Evolutionary conservation across 2,797 vertebrate species (phyloP).

Genomic region (Lacerta agilis): DNA sequence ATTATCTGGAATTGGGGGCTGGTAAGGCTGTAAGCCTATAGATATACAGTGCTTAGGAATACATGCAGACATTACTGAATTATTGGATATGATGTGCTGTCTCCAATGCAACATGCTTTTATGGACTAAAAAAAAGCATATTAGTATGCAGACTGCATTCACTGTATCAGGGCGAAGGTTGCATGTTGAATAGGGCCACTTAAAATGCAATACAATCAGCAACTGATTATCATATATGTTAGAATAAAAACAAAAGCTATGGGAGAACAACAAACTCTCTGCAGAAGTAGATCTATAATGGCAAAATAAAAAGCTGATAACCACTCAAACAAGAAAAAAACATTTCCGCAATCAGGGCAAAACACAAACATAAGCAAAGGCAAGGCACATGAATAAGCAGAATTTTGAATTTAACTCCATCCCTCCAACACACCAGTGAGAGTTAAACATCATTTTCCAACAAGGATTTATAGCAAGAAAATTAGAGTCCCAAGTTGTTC

Average conservation of each 20-base stretch:
- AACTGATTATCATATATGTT: background rate
- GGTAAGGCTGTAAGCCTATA: background rate
- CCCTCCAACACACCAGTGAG: background rate
- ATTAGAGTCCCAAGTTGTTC: background rate
- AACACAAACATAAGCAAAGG: background rate
- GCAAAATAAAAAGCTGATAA: conserved; percentile 21
- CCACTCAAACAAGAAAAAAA: background rate
- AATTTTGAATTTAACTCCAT: background rate
- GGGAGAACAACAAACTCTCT: background rate
- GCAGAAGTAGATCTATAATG: background rate
- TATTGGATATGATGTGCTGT: background rate
- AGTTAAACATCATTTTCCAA: conserved; percentile 19
- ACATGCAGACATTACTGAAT: background rate
- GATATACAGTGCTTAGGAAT: background rate
- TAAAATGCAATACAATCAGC: background rate
- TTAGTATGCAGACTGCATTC: background rate
- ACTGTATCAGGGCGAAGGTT: background rate
- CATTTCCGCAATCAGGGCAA: background rate
- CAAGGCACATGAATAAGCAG: background rate
- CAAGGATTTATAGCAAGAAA: background rate
- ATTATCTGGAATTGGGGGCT: background rate
- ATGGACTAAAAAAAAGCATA: background rate
- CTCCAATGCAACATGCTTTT: background rate
- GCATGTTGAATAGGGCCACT: background rate
- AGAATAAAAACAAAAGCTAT: conserved; percentile 14